Conservation (phyloP, 92 coral and sea anemone genomes). For the Plumapathes pennacea region DNA sequence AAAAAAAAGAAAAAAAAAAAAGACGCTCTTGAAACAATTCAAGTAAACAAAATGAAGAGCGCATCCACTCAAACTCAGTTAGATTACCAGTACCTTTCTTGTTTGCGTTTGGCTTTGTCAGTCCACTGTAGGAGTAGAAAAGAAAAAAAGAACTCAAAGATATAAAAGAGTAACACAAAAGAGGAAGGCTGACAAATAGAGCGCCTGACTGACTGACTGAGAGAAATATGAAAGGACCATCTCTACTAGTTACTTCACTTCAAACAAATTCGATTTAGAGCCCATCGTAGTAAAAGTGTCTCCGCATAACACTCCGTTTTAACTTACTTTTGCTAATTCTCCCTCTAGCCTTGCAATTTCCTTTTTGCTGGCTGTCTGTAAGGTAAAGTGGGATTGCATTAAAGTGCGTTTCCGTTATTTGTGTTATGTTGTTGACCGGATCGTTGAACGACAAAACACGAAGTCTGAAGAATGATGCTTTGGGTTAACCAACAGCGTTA, state of each 20-base stretch:
- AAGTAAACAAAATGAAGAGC: not conserved
- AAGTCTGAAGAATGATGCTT: too few species aligned
- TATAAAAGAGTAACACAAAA: not conserved
- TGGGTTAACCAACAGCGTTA: too few species aligned
- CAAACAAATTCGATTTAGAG: too few species aligned
- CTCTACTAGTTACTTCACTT: too few species aligned
- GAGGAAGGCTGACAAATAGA: not conserved
- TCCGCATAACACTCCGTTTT: not conserved
- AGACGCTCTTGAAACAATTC: not conserved
- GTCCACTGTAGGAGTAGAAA: conserved; percentile 46
- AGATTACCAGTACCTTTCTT: conserved; percentile 72
- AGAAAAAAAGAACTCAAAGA: not conserved
- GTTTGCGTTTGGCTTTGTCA: conserved; percentile 88
- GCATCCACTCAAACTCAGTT: not conserved
- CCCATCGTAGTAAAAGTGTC: too few species aligned
- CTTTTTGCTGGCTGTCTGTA: conserved; percentile 65
- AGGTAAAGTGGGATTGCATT: too few species aligned
- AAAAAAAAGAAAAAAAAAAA: not conserved
- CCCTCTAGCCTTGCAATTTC: conserved; percentile 76
- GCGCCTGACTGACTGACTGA: too few species aligned
- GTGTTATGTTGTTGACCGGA: too few species aligned
- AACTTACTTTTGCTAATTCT: conserved; percentile 75
- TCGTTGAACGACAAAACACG: too few species aligned
- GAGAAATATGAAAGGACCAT: too few species aligned
- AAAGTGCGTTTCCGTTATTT: too few species aligned